Base-by-base conservation (phyloP, 2,888 invertebrate genomes). In the Tenthredo mesomela region DNA sequence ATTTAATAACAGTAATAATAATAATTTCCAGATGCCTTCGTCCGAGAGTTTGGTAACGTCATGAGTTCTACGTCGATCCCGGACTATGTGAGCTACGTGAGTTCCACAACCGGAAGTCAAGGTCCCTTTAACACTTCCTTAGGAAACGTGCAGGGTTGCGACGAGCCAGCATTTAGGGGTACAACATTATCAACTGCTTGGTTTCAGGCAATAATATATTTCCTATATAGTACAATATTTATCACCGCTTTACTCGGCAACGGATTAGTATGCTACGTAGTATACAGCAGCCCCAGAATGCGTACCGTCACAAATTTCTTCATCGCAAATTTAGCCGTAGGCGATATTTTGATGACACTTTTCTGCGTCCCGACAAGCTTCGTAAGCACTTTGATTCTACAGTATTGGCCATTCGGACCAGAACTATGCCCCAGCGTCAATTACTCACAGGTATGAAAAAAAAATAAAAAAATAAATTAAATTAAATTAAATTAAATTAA, bases 281-380 rank as follows among this genome's bases (percentile, higher is more conserved):
- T 98, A 0, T 95, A 97, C 87, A 96, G 96, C 4, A 96, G 97
- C 18, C 96, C 97, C 0, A 95, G 97, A 61, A 98, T 98, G 98
- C 95, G 97, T 89, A 98, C 98, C 0, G 98, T 98, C 3, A 98
- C 98, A 67, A 98, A 98, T 93, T 97, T 96, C 93, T 98, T 98
- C 93, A 97, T 98, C 91, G 97, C 97, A 91, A 97, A 97, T 93
- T 94, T 98, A 87, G 98, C 98, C 0, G 95, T 98, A 61, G 97
- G 98, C 65, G 98, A 98, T 92, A 96, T 98, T 86, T 94, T 98
- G 85, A 98, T 98, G 96, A 97, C 98, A 0, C 91, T 97, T 37
- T 96, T 98, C 90, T 98, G 98, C 93, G 97, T 98, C 87, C 98
- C 98, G 2, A 98, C 98, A 91, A 97, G 98, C 1, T 98, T 97